Evolutionary conservation across 2,888 invertebrate genomes (phyloP), one percentile per base, ranked within the genome.

Genomic region (Macroteleia sp.): DNA sequence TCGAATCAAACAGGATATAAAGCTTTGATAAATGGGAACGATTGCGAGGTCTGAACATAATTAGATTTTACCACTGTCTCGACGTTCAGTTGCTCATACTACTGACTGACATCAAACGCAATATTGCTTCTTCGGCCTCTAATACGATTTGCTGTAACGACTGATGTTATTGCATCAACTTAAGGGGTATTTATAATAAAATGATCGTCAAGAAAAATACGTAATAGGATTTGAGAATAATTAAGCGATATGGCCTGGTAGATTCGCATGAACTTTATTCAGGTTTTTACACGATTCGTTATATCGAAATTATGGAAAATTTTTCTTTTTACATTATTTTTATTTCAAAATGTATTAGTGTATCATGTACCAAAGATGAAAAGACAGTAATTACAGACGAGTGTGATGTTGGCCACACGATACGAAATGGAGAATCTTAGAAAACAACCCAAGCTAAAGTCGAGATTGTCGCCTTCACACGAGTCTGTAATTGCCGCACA

Each of bases 51-150:
- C 54, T 34, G 54, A 9, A n/a, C 34, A 54, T 54, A 61, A 61
- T 54, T 54, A 28, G 61, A 61, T 71, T 71, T 28, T 54, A 54
- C 71, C 28, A 59, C 59, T 61, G 54, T n/a, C n/a, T n/a, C n/a
- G n/a, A n/a, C n/a, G n/a, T n/a, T n/a, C n/a, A n/a, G n/a, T n/a
- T n/a, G 0, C 42, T 67, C 70, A 8, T 61, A 44, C 70, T 32
- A 70, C 70, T 61, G 34, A 22, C n/a, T 19, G 44, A 61, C 70
- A 54, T 70, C 52, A 70, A 70, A 61, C 30, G 61, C 59, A 52
- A 70, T 70, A 61, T 57, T 52, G 50, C 70, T 44, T 19, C 70
- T 61, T 52, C 28, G 30, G 44, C 12, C 48, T 52, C 17, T 70
- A 61, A 70, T 48, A 12, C 34, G 44, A 61, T 61, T 70, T 61